Conservation (phyloP, 2,113 vertebrate species). For the Tragelaphus strepsiceros region DNA sequence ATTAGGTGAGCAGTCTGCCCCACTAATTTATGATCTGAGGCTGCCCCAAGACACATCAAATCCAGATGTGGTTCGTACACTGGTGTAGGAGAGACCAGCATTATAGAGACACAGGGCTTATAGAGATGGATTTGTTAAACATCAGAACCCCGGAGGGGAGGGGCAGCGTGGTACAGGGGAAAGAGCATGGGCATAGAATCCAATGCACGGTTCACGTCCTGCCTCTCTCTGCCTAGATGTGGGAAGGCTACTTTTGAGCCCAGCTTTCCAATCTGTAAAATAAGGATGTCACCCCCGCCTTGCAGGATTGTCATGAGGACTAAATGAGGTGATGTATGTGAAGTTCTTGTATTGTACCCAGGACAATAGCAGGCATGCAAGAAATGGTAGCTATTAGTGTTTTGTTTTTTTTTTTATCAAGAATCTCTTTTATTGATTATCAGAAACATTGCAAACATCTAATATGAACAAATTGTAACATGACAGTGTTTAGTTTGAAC, state of each 20-base stretch:
- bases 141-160: fast-evolving
- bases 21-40: not conserved
- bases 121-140: not conserved
- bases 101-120: not conserved
- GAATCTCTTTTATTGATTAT: too few relatives aligned
- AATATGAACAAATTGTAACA: too few relatives aligned
- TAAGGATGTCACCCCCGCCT: not conserved
- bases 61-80: not conserved
- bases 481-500: too few relatives aligned
- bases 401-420: too few relatives aligned
- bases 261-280: not conserved
- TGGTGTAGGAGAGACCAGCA: not conserved
- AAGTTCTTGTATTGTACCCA: not conserved
- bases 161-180: not conserved
- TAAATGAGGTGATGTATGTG: not conserved
- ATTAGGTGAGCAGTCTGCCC: not conserved
- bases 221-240: not conserved
- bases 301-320: not conserved
- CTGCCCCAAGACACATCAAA: not conserved
- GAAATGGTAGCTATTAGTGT: not conserved
- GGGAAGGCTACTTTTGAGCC: not conserved
- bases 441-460: too few relatives aligned
- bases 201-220: not conserved
- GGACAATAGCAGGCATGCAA: not conserved
- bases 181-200: not conserved